Base-by-base conservation (phyloP, 64 coral and sea anemone genomes). In the Dendronephthya gigantea region DNA sequence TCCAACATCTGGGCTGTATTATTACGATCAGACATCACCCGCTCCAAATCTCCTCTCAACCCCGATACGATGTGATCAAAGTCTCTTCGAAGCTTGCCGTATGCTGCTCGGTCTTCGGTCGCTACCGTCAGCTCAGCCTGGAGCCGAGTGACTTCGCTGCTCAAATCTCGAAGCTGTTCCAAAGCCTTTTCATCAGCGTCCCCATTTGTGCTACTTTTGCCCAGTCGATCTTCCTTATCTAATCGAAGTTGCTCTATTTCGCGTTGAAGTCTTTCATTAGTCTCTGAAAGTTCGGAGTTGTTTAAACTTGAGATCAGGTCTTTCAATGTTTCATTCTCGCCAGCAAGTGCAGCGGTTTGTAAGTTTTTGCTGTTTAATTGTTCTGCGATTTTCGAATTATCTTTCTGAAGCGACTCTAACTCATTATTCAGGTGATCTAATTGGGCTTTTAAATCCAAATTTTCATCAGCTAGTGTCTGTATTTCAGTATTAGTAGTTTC, bases 1-100 rank as follows among this genome's bases (percentile, higher is more conserved):
- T 79, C 72, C 72, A 79, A 79, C 72, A 79, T 79, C 14, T 34
- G 30, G 2, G 72, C 19, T 33, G 19, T 79, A 34, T 36, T 39
- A 4, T 79, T 29, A 34, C 72, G 72, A 39, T 79, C 72, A 39
- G 72, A 79, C 22, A 79, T 79, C 13, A 39, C 72, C 13, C 72
- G 87, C 29, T 93, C 87, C 37, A 98, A 39, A 41, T 98, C 95
- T n/a, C 89, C 90, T 51, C 95, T 89, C 31, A 98, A 51, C 41
- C 95, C 87, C 87, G 95, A 92, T 12, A 93, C 85, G 84, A 98
- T 98, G 55, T 98, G 92, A 82, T 83, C 86, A 51, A 98, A 98
- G 30, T 98, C 84, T 35, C 39, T 70, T 74, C 65, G 86, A 29
- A 98, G 92, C 35, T 72, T 91, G 0, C 89, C 85, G 39, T 90